Base-by-base conservation (phyloP, 2,888 invertebrate genomes). In the Callimorpha dominula region DNA sequence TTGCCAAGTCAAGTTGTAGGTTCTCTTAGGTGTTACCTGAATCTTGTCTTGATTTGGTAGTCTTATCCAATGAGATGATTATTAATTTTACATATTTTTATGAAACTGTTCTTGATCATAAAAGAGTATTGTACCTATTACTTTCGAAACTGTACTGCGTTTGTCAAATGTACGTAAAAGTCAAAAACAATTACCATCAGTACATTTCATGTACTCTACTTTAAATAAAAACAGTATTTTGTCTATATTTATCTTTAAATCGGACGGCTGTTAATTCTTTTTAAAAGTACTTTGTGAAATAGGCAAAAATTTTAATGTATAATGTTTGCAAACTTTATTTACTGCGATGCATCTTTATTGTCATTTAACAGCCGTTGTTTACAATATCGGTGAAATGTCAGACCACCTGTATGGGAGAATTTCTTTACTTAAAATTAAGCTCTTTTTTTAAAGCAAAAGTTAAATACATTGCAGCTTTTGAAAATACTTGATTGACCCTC, bases 371-470 rank as follows among this genome's bases (percentile, higher is more conserved):
- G 65, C 49, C 42, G 40, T 67, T 70, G 69, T 76, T 78, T 82
- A 78, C 77, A 81, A 75, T 76, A 75, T 80, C 77, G 73, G 66
- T 71, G 73, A 74, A 80, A 78, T 79, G 72, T 76, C 75, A 74
- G 80, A 79, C 78, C 85, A 85, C 85, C 85, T 85, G 82, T 73
- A 78, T 67, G 72, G 70, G 63, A 0, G 49, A 75, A 70, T 77
- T 72, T 66, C 54, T 74, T 77, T 67, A 74, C 73, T 72, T 52
- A 46, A 31, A 75, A 65, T 65, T 31, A 6, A 14, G 20, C 12
- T 60, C 14, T 1, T 2, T 6, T 31, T 14, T 60, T 60, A 2
- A 12, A 31, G 5, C 14, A 60, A 12, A 31, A 6, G 5, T 60
- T 14, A 2, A 14, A 60, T 60, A 31, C 7, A 60, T 14, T 60